Evolutionary conservation across 2,113 vertebrate genomes (phyloP), one percentile per base, ranked within the genome.

Genomic region (Morone saxatilis): DNA sequence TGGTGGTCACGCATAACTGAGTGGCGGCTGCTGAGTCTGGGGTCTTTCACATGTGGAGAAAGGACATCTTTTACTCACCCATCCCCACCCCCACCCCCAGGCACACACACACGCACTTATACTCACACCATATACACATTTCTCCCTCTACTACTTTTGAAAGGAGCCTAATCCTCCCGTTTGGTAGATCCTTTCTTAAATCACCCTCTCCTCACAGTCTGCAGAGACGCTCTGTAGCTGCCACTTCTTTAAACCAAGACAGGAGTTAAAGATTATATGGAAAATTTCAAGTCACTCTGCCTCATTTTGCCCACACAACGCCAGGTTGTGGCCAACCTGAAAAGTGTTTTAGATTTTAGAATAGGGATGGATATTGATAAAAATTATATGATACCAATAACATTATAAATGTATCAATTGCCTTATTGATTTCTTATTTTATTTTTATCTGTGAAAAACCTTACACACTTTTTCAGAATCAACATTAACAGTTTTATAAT

Each of bases 21-120:
- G 84, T 83, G 80, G 67, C 54, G 78, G 92, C 78, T 70, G 77
- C 80, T 79, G 87, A 82, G 57, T 88, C 73, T 80, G 78, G 89
- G 82, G 69, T 86, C 84, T 88, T 87, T 92, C 84, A 71, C 79
- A 80, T 86, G 85, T 85, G 53, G 80, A 83, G 86, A 89, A 81
- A 85, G 71, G 71, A 83, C 85, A 68, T 83, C 83, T 80, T 69
- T 88, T 6, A 45, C n/a, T 45, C 67, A 47, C 19, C 61, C 60
- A 61, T 72, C 67, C 78, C 65, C 53, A 2, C 59, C 20, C 48
- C 3, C 81, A 11, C 20, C 14, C 74, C 72, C 68, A 71, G 31
- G 13, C 71, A 63, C 63, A 65, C 63, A 65, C 66, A 76, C 60
- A 57, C 69, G 20, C 47, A 43, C 51, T 51, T 36, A 38, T 7